Evolutionary conservation across 1,140 invertebrate species (phyloP).

Genomic region (Orchestia grillus): DNA sequence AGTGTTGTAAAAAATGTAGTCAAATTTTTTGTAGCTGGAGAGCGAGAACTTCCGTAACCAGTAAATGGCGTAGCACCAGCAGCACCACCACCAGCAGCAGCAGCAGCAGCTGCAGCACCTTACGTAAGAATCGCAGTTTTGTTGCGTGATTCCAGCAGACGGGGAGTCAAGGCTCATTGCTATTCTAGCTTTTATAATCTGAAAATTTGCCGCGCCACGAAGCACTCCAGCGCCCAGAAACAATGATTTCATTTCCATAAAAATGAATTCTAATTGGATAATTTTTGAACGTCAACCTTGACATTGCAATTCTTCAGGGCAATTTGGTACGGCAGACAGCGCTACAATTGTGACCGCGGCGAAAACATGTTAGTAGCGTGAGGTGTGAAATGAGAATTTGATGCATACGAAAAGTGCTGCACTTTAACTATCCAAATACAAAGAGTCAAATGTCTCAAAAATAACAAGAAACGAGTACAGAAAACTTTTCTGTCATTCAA

Average conservation of each 20-base stretch:
- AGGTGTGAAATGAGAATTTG: not conserved
- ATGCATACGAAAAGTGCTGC: not conserved
- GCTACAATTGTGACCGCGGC: not conserved
- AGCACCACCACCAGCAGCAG: too few relatives aligned
- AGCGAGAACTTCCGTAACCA: not conserved
- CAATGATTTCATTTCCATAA: not conserved
- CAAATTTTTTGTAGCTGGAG: not conserved
- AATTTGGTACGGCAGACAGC: not conserved
- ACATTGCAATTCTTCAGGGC: not conserved
- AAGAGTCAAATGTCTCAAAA: not conserved
- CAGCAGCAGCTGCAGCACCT: not conserved
- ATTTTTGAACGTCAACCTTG: not conserved
- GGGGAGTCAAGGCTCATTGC: not conserved
- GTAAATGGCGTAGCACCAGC: not conserved
- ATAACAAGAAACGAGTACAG: too few relatives aligned
- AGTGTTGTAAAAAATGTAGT: not conserved
- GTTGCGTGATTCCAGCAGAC: not conserved
- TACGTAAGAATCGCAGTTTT: not conserved
- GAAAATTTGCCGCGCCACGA: not conserved
- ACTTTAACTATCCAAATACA: not conserved
- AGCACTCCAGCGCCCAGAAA: not conserved
- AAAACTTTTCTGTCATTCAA: not conserved
- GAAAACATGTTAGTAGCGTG: not conserved
- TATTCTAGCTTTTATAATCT: not conserved
- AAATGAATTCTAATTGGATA: slow-evolving; percentile 10